Evolutionary conservation across 2,888 invertebrate species (phyloP).

Genomic region (Corbicula japonica): DNA sequence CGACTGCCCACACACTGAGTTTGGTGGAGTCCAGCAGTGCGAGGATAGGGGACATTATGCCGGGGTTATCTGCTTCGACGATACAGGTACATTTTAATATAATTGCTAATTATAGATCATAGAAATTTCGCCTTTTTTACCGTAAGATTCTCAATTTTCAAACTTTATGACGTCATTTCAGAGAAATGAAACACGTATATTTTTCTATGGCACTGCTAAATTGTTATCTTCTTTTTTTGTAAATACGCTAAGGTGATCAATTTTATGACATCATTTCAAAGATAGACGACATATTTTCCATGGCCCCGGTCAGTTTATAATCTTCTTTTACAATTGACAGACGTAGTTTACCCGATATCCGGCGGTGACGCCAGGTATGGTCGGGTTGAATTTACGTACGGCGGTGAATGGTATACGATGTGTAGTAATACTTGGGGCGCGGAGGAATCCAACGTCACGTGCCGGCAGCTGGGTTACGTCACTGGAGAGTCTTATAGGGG

Average conservation of each 20-base stretch:
- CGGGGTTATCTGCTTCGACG: constrained; percentile 77
- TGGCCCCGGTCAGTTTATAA: too few species aligned
- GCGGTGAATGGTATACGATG: constrained; percentile 90
- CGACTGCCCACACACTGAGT: constrained; percentile 72
- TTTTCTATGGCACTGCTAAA: too few species aligned
- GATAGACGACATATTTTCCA: too few species aligned
- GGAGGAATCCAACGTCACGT: constrained; percentile 90
- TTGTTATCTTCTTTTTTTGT: too few species aligned
- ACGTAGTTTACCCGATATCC: constrained; percentile 70
- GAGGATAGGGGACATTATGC: constrained; percentile 72
- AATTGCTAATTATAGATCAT: too few species aligned
- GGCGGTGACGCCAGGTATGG: constrained; percentile 74
- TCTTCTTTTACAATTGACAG: constrained; percentile 65
- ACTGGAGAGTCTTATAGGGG: constrained; percentile 73
- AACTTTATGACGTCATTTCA: too few species aligned
- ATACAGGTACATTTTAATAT: constrained; percentile 74
- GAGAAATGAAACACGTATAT: too few species aligned
- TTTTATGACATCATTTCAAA: too few species aligned
- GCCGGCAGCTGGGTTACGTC: constrained; percentile 74
- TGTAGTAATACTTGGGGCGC: constrained; percentile 92
- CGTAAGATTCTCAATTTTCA: too few species aligned
- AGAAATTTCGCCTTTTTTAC: too few species aligned
- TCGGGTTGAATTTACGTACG: constrained; percentile 90
- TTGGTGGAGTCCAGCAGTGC: constrained; percentile 75
- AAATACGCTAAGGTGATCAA: too few species aligned